Percentiles rank a stretch among this genome's conserved stretches.
Conservation (phyloP, 35 echinoderm and acorn worm genomes). For the Strongylocentrotus purpuratus region DNA sequence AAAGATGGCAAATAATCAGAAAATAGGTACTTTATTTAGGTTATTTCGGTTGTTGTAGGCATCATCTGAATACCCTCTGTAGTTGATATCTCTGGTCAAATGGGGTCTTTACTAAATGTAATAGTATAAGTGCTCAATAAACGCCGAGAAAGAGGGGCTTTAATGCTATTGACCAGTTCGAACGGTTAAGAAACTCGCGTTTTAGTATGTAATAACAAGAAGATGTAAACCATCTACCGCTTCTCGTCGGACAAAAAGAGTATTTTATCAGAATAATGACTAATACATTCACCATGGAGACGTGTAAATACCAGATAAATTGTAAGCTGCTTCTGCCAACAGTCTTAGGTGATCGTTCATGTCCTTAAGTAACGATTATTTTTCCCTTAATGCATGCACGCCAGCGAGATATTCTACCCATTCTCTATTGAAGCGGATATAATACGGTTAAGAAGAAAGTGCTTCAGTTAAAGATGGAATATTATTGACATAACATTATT, state of each 20-base stretch:
- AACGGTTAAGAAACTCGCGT: no score
- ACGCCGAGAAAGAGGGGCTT: no score
- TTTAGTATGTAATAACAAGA: no score
- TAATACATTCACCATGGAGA: slow-evolving; percentile 4
- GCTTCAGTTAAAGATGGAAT: not conserved
- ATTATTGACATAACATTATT: not conserved
- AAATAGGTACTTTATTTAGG: no score
- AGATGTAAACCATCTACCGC: not conserved
- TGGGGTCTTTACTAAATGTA: no score
- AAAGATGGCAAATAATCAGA: no score
- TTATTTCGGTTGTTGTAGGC: no score
- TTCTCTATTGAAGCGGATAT: not conserved
- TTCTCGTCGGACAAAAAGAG: not conserved
- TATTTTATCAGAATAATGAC: not conserved
- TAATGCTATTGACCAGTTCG: no score
- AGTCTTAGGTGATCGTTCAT: not conserved
- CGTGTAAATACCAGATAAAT: not conserved
- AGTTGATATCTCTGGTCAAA: no score
- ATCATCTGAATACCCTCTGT: no score
- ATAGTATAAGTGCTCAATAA: no score
- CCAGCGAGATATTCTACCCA: not conserved
- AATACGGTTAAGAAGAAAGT: not conserved
- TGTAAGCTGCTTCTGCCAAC: not conserved
- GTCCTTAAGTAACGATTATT: not conserved
- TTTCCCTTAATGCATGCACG: not conserved